phyloP scores from a whole-genome alignment of 1,140 invertebrate genomes.

The Bombus ignitus region DNA sequence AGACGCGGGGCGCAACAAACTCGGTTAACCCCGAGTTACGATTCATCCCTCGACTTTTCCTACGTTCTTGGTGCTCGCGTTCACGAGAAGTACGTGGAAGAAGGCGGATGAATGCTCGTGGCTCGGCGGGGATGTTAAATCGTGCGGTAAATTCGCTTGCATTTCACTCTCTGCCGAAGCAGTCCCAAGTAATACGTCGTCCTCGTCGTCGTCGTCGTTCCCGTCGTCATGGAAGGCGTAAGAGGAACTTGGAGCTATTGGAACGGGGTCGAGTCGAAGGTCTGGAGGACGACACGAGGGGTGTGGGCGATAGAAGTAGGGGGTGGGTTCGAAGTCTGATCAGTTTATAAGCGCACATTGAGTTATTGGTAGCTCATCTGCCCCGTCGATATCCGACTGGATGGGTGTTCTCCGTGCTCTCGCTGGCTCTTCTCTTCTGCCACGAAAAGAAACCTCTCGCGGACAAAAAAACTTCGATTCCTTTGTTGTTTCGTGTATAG shows the following conservation, averaged over 20 bases:
- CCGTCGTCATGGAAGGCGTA: slow-evolving; percentile 65
- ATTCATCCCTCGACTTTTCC: slow-evolving; percentile 56
- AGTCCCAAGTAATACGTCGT: slow-evolving; percentile 74
- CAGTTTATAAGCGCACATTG: slow-evolving; percentile 80
- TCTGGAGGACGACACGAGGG: slow-evolving; percentile 38
- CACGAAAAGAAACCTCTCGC: slow-evolving; percentile 12
- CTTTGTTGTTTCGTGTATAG: neutral
- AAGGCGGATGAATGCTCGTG: slow-evolving; percentile 68
- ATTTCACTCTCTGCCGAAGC: slow-evolving; percentile 69
- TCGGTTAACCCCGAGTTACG: slow-evolving; percentile 68
- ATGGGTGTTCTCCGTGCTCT: slow-evolving; percentile 69
- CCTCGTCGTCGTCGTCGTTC: slow-evolving; percentile 59
- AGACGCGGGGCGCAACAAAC: slow-evolving; percentile 54
- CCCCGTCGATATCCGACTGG: slow-evolving; percentile 76
- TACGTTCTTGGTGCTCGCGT: slow-evolving; percentile 39
- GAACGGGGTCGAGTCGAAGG: slow-evolving; percentile 70
- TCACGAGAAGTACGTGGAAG: slow-evolving; percentile 43
- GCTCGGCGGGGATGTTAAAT: slow-evolving; percentile 74
- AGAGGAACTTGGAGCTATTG: slow-evolving; percentile 71
- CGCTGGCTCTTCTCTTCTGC: slow-evolving; percentile 22
- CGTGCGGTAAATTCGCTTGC: slow-evolving; percentile 76
- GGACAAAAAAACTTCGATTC: slow-evolving; percentile 21
- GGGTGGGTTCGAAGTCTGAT: slow-evolving; percentile 74
- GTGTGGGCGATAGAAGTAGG: slow-evolving; percentile 35
- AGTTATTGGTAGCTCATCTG: slow-evolving; percentile 80